Percentiles rank a stretch among this genome's conserved stretches.
These are phyloP conservation scores for Tapera naevia DNA, from an alignment of 2,797 vertebrate species.

Conservation along the genomic window DNA sequence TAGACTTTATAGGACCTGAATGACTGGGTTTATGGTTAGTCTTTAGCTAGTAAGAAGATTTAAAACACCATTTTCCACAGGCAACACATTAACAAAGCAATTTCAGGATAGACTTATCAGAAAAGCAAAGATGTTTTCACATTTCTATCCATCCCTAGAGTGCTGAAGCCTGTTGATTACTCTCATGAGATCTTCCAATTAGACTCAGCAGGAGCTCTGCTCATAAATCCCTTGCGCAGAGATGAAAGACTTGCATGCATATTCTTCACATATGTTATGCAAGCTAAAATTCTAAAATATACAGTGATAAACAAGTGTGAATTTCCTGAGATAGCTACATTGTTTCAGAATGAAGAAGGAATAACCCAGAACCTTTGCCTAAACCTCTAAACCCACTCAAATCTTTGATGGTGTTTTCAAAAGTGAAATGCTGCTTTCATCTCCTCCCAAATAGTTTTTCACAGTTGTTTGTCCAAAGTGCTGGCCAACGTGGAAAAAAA, in stretches of 20 bases:
- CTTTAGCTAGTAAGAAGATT: not conserved
- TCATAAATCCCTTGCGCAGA: not conserved
- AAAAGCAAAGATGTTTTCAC: not conserved
- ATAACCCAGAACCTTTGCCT: not conserved
- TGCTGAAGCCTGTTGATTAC: not conserved
- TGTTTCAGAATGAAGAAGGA: slow-evolving; percentile 31
- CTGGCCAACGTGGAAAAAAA: not conserved
- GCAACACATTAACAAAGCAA: not conserved
- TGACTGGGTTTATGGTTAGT: not conserved
- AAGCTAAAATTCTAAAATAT: slow-evolving; percentile 24
- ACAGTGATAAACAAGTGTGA: slow-evolving; percentile 13
- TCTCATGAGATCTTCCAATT: not conserved
- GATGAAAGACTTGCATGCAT: not conserved
- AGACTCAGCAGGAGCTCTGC: not conserved
- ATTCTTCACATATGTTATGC: not conserved
- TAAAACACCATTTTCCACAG: not conserved
- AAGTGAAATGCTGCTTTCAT: not conserved
- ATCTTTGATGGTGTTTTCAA: slow-evolving; percentile 17
- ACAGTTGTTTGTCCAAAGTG: not conserved
- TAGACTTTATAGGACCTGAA: not conserved
- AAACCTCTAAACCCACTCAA: slow-evolving; percentile 28
- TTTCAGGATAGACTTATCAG: not conserved
- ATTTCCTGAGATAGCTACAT: not conserved
- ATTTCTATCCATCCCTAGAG: not conserved
- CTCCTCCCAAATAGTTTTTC: not conserved